phyloP scores from a whole-genome alignment of 1,140 invertebrate species.

The Muscidifurax raptorellus region DNA sequence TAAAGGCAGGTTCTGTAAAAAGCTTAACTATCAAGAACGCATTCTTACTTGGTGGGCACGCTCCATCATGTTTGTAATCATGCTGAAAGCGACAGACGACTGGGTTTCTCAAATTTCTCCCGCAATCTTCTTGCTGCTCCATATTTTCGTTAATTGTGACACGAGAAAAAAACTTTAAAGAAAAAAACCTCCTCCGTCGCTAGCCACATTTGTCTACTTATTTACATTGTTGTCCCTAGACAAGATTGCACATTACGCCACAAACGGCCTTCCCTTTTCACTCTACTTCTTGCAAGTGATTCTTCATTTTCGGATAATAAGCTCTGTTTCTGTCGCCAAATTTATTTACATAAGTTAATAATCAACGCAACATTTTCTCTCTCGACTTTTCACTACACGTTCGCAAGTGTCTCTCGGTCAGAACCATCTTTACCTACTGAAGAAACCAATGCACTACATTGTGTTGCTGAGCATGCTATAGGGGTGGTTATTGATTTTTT shows the following conservation, averaged over 20 bases:
- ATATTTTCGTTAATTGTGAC: conserved; percentile 56
- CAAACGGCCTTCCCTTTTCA: not conserved
- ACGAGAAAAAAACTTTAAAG: conserved; percentile 40
- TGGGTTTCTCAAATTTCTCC: conserved; percentile 63
- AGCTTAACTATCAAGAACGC: not conserved
- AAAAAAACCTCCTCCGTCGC: conserved; percentile 30
- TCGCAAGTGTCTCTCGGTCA: not conserved
- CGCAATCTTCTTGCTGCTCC: conserved; percentile 70
- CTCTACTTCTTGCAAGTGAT: not conserved
- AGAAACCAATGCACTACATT: conserved; percentile 24
- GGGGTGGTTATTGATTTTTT: conserved; percentile 59
- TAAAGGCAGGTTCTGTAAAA: not conserved
- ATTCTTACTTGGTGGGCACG: conserved; percentile 63
- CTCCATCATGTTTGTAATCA: conserved; percentile 67
- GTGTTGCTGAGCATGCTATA: conserved; percentile 45
- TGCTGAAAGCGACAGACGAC: conserved; percentile 67
- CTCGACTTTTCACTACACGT: not conserved
- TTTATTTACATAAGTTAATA: not conserved
- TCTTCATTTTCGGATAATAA: conserved; percentile 4
- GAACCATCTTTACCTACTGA: conserved; percentile 50
- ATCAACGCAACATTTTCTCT: conserved; percentile 35
- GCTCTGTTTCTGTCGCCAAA: not conserved
- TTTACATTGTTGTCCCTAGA: conserved; percentile 44
- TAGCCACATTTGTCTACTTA: conserved; percentile 39
- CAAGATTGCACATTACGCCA: conserved; percentile 2